Percentiles rank a stretch among this genome's conserved stretches.
phyloP scores from a whole-genome alignment of 2,113 vertebrate species.

The Pithys albifrons region DNA sequence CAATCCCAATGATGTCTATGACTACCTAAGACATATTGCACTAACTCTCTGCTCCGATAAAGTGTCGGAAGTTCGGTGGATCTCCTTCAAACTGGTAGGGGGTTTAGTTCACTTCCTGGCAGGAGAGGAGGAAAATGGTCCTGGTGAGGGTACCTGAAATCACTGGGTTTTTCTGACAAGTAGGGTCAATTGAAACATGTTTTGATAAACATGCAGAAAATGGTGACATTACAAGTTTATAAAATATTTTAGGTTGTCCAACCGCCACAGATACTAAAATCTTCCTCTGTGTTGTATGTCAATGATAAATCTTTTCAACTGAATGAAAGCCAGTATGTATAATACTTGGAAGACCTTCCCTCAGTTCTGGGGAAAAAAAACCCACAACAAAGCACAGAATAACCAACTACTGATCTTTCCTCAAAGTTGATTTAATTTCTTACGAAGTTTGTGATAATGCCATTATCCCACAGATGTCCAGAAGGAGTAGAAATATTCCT shows the following conservation, averaged over 20 bases:
- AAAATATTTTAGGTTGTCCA: not conserved
- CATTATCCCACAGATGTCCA: not conserved
- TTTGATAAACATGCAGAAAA: not conserved
- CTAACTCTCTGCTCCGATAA: conserved; percentile 77
- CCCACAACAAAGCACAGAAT: not conserved
- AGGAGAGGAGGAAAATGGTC: not conserved
- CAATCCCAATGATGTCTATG: conserved; percentile 72
- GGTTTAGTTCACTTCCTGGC: not conserved
- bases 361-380: rapidly evolving
- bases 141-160: not conserved
- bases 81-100: conserved; percentile 80
- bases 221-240: not conserved
- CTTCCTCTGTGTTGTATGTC: not conserved
- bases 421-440: not conserved
- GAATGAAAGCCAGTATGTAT: not conserved
- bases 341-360: not conserved
- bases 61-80: conserved; percentile 78
- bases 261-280: not conserved
- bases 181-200: not conserved
- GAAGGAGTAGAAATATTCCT: not conserved
- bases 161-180: not conserved
- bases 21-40: conserved; percentile 73
- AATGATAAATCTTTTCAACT: not conserved
- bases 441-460: not conserved
- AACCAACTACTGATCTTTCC: not conserved